These are phyloP conservation scores for Megalurothrips usitatus DNA, from an alignment of 2,888 invertebrate genomes.

Conservation along the genomic window DNA sequence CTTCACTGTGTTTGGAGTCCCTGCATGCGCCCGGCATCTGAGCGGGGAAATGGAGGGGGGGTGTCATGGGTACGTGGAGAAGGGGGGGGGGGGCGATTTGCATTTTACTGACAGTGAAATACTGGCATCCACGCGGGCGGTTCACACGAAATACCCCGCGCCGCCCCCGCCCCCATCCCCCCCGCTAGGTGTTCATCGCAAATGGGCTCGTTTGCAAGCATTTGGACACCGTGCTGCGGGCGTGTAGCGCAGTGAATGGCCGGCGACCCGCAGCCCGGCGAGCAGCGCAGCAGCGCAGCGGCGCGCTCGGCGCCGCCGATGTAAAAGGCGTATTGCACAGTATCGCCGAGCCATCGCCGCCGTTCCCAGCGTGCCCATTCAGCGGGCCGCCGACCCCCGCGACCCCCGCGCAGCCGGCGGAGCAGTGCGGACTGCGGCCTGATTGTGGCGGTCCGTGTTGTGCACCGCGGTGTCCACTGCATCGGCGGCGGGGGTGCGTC, in stretches of 20 bases:
- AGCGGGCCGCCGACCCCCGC: too few species aligned
- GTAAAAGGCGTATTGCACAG: too few species aligned
- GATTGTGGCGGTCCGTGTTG: too few species aligned
- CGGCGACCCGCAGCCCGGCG: too few species aligned
- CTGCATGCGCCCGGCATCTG: conserved; percentile 18
- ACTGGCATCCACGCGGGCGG: conserved; percentile 1
- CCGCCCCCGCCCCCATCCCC: not conserved
- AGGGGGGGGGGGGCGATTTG: not conserved
- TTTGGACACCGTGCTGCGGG: not conserved
- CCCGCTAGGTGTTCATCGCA: conserved; percentile 7
- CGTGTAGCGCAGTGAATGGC: not conserved
- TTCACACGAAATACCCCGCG: not conserved
- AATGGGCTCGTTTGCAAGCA: conserved; percentile 16
- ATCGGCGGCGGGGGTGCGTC: too few species aligned
- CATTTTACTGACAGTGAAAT: conserved; percentile 26
- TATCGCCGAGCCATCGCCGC: too few species aligned
- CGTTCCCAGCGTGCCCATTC: too few species aligned
- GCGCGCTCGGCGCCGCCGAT: not conserved
- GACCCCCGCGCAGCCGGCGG: too few species aligned
- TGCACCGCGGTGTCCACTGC: too few species aligned
- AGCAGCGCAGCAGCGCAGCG: not conserved
- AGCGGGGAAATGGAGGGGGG: not conserved
- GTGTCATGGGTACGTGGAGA: not conserved
- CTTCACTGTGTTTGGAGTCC: not conserved
- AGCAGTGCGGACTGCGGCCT: too few species aligned